Percentiles rank a stretch among this genome's conserved stretches.
Evolutionary conservation across 2,113 vertebrate species (phyloP).

Genomic region (Callorhinus ursinus): DNA sequence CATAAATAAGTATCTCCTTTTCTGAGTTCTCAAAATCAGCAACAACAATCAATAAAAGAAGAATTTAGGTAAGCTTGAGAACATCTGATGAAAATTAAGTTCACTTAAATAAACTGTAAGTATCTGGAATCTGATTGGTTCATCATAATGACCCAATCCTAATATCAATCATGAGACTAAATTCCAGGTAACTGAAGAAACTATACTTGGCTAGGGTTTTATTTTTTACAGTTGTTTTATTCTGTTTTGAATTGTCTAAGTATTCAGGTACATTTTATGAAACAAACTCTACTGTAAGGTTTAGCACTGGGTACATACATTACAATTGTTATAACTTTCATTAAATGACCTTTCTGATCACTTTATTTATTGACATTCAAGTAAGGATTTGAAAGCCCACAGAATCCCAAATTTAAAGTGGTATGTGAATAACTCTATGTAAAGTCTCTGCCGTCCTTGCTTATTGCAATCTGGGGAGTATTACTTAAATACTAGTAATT

Average conservation of each 20-base stretch:
- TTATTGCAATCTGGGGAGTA: not conserved
- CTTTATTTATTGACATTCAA: slow-evolving; percentile 50
- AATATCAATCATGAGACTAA: slow-evolving; percentile 39
- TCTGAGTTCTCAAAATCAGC: slow-evolving; percentile 34
- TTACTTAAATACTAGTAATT: slow-evolving; percentile 53
- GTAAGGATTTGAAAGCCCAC: slow-evolving; percentile 25
- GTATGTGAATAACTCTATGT: slow-evolving; percentile 3
- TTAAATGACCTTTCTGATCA: slow-evolving; percentile 53
- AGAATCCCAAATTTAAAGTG: slow-evolving; percentile 20
- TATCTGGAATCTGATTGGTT: slow-evolving; percentile 28
- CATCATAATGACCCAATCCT: not conserved
- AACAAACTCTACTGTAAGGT: slow-evolving; percentile 28
- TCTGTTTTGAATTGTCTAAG: slow-evolving; percentile 52
- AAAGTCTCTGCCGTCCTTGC: not conserved
- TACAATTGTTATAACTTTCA: slow-evolving; percentile 32
- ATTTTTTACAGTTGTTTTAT: slow-evolving; percentile 19
- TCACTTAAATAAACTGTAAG: slow-evolving; percentile 33
- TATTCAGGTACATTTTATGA: slow-evolving; percentile 49
- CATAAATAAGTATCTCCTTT: slow-evolving; percentile 30
- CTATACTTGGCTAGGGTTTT: not conserved
- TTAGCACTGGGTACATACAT: slow-evolving; percentile 49
- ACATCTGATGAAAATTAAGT: slow-evolving; percentile 19
- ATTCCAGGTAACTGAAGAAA: slow-evolving; percentile 43
- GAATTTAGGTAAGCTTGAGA: not conserved
- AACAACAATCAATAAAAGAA: not conserved